A percentile compares a stretch with the other conserved stretches of the same genome.
These are phyloP conservation scores for Sturmia bella DNA, from an alignment of 2,888 invertebrate species.

Conservation along the genomic window DNA sequence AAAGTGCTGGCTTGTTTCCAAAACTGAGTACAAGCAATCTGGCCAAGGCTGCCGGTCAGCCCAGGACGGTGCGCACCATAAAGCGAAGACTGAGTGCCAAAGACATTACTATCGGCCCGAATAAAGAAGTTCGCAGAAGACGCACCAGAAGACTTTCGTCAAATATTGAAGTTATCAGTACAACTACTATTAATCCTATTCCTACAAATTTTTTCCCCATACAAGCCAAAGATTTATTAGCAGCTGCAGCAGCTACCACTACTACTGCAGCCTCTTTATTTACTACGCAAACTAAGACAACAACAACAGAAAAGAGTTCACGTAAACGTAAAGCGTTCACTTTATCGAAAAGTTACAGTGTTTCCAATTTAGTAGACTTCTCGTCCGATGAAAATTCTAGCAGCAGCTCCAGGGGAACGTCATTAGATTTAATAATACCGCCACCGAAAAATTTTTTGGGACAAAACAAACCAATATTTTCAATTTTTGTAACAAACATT, in stretches of 20 bases:
- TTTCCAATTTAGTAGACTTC: constrained; percentile 84
- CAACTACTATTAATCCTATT: constrained; percentile 82
- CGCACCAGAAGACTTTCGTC: constrained; percentile 84
- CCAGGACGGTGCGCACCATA: constrained; percentile 85
- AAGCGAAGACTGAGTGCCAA: constrained; percentile 93
- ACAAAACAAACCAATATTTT: constrained; percentile 94
- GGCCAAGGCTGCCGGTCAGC: constrained; percentile 80
- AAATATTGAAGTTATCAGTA: constrained; percentile 82
- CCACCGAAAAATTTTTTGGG: constrained; percentile 93
- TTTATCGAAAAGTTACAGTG: constrained; percentile 75
- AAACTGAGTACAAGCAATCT: constrained; percentile 81
- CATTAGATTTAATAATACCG: constrained; percentile 92
- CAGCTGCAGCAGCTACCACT: constrained; percentile 66
- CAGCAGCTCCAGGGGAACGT: constrained; percentile 89
- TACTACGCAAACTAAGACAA: constrained; percentile 54
- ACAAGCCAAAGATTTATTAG: constrained; percentile 79
- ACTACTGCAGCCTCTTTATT: constrained; percentile 67
- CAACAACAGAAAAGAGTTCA: constrained; percentile 73
- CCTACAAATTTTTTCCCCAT: constrained; percentile 81
- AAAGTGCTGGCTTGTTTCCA: constrained; percentile 75
- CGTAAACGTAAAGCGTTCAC: constrained; percentile 81
- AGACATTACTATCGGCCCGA: constrained; percentile 92
- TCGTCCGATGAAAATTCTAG: constrained; percentile 91
- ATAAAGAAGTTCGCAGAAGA: constrained; percentile 90
- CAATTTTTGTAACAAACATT: no score